A percentile compares a stretch with the other conserved stretches of the same genome.
Evolutionary conservation across 2,797 vertebrate species (phyloP).

Genomic region (Zenarchopterus dispar): DNA sequence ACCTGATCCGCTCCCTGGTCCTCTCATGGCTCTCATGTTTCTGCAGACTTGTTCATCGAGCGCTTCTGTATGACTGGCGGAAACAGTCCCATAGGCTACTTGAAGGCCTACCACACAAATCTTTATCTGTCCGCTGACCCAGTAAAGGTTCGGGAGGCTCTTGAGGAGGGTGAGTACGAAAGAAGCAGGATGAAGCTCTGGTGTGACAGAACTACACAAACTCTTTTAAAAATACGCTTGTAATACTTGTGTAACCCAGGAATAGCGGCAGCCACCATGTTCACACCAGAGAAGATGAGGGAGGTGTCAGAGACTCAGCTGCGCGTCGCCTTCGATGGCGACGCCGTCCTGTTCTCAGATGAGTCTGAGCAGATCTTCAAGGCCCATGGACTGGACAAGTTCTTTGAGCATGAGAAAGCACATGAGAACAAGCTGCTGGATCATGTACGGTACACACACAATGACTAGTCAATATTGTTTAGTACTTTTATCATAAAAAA

Average conservation of each 20-base stretch:
- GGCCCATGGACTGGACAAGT: conserved; percentile 90
- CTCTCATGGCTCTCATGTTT: conserved; percentile 13
- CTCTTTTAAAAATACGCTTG: too few species aligned
- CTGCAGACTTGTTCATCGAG: conserved; percentile 90
- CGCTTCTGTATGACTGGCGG: conserved; percentile 97
- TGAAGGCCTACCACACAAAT: conserved; percentile 96
- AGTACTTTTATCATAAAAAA: background rate
- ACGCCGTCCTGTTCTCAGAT: conserved; percentile 94
- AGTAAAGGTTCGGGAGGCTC: conserved; percentile 90
- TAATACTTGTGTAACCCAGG: conserved; percentile 78
- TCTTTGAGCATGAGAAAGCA: conserved; percentile 93
- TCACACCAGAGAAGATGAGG: conserved; percentile 87
- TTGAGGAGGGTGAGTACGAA: conserved; percentile 88
- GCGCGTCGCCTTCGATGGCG: conserved; percentile 93
- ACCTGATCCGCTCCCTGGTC: conserved; percentile 1
- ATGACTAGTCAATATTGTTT: background rate
- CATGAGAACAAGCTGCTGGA: conserved; percentile 93
- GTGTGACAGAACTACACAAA: too few species aligned
- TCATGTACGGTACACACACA: conserved; percentile 81
- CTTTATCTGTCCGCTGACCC: conserved; percentile 94
- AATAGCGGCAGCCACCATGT: conserved; percentile 95
- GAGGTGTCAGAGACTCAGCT: conserved; percentile 90
- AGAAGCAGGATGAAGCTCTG: background rate
- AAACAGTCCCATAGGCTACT: conserved; percentile 92
- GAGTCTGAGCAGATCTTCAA: conserved; percentile 95